Evolutionary conservation across 2,113 vertebrate species (phyloP).

Genomic region (Solea solea): DNA sequence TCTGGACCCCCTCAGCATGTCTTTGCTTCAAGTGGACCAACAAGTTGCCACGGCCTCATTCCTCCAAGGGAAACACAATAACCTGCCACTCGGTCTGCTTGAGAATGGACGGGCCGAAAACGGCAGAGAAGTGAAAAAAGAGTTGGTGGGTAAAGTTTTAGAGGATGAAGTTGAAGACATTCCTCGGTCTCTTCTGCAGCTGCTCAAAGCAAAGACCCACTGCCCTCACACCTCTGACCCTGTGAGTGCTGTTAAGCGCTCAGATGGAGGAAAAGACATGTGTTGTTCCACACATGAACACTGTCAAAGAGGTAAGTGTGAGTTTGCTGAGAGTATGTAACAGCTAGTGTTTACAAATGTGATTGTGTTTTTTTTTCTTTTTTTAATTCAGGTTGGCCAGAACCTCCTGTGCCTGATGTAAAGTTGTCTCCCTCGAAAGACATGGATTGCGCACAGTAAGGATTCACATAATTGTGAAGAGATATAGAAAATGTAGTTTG

Average conservation of each 20-base stretch:
- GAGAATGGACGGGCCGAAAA: not conserved
- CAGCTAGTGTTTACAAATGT: not conserved
- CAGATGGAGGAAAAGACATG: not conserved
- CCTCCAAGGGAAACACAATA: slow-evolving; percentile 20
- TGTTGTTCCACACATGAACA: not conserved
- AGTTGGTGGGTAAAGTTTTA: not conserved
- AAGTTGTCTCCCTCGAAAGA: slow-evolving; percentile 20
- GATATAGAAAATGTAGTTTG: not conserved
- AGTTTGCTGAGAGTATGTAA: not conserved
- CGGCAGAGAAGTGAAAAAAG: not conserved
- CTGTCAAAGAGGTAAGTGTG: slow-evolving; percentile 28
- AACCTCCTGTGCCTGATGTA: slow-evolving; percentile 1
- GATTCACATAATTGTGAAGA: not conserved
- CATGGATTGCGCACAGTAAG: slow-evolving; percentile 58
- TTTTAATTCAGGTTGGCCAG: slow-evolving; percentile 26
- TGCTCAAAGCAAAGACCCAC: slow-evolving; percentile 4
- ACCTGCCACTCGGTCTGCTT: not conserved
- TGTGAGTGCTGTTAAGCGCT: not conserved
- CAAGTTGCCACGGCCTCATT: slow-evolving; percentile 20
- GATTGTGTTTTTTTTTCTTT: not conserved
- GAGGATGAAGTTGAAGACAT: slow-evolving; percentile 3
- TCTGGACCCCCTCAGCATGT: slow-evolving; percentile 66
- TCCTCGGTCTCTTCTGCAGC: slow-evolving; percentile 12
- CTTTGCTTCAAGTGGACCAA: slow-evolving; percentile 66
- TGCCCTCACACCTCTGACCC: slow-evolving; percentile 3